These are phyloP conservation scores for Cyrtonyx montezumae DNA, from an alignment of 2,113 vertebrate genomes.

Conservation along the genomic window DNA sequence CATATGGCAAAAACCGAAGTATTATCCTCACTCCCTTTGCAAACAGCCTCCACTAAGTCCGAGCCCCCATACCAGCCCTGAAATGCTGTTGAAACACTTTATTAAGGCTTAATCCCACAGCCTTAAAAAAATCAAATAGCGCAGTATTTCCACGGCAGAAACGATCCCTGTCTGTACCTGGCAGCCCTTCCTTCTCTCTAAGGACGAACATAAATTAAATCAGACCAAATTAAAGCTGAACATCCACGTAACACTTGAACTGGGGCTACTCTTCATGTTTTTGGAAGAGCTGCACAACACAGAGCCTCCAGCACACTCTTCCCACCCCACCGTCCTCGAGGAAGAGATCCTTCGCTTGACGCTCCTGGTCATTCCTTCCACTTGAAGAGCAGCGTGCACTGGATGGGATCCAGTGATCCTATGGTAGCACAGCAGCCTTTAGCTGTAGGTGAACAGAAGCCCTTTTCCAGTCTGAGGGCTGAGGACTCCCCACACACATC, in stretches of 20 bases:
- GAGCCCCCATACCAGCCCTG: not conserved
- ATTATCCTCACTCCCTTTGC: not conserved
- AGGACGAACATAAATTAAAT: conserved; percentile 1
- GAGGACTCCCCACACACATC: too few species aligned
- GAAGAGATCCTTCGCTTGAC: too few species aligned
- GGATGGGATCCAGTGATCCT: too few species aligned
- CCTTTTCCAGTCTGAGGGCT: too few species aligned
- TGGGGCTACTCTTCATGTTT: not conserved
- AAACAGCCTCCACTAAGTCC: not conserved
- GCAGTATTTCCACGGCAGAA: not conserved
- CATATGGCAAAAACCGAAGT: not conserved
- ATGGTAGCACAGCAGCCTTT: too few species aligned
- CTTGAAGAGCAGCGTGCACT: too few species aligned
- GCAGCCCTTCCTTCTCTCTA: not conserved
- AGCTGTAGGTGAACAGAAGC: too few species aligned
- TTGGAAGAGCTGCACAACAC: not conserved
- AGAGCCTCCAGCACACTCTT: not conserved
- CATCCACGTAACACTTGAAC: not conserved
- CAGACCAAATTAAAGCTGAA: not conserved
- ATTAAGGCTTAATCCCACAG: conserved; percentile 10
- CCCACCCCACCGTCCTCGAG: too few species aligned
- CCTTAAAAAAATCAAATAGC: not conserved
- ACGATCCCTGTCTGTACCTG: not conserved
- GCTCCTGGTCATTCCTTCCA: too few species aligned
- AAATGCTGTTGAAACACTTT: conserved; percentile 11